phyloP scores from a whole-genome alignment of 2,888 invertebrate species.

The Elegia similella region DNA sequence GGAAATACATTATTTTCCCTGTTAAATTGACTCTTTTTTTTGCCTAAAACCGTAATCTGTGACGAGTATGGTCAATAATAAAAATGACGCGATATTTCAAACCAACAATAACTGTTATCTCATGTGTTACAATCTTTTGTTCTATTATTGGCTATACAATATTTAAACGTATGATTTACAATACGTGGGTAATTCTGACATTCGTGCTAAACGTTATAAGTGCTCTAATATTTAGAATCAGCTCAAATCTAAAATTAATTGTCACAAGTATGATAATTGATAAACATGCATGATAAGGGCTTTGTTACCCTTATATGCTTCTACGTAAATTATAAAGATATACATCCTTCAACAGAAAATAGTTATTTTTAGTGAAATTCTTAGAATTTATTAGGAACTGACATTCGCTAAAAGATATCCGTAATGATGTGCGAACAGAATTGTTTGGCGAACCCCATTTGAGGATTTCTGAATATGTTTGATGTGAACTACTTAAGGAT shows the following conservation, averaged over 20 bases:
- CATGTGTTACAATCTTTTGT: not conserved
- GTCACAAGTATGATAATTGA: not conserved
- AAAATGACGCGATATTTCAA: no score
- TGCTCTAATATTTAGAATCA: not conserved
- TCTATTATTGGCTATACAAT: not conserved
- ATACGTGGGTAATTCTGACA: not conserved
- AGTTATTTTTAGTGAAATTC: slow-evolving; percentile 6
- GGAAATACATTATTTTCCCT: no score
- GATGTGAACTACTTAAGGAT: not conserved
- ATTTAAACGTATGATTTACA: not conserved
- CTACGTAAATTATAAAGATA: not conserved
- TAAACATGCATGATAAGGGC: not conserved
- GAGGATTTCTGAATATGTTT: not conserved
- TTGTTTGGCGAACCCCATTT: not conserved
- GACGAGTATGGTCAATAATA: no score
- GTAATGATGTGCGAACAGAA: not conserved
- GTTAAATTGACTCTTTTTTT: no score
- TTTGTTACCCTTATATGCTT: not conserved
- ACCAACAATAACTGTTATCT: not conserved
- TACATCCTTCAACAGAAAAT: not conserved
- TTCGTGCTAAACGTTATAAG: not conserved
- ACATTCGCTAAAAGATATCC: not conserved
- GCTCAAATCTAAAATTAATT: slow-evolving; percentile 1
- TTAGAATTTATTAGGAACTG: not conserved
- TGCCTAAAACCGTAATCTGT: no score